Percentiles rank a stretch among this genome's conserved stretches.
Evolutionary conservation across 2,888 invertebrate species (phyloP).

Genomic region (Patella ulyssiponensis): DNA sequence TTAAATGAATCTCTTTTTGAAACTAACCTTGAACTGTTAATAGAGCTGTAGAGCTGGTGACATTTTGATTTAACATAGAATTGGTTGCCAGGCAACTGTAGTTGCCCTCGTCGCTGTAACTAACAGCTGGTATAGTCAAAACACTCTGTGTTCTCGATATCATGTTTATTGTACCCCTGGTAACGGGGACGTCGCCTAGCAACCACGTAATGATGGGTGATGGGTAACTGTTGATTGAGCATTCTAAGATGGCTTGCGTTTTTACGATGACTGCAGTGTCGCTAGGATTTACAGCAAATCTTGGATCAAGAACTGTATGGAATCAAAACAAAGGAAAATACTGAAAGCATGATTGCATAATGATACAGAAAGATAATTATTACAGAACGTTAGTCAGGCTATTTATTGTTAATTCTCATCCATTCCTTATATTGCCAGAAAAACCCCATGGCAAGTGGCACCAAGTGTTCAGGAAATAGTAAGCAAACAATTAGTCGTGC

Average conservation of each 20-base stretch:
- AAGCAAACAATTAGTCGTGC: no score
- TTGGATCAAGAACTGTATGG: not conserved
- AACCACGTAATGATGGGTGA: slow-evolving; percentile 7
- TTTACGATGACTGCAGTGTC: not conserved
- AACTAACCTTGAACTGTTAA: not conserved
- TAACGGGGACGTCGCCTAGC: slow-evolving; percentile 10
- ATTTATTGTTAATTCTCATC: no score
- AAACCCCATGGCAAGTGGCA: no score
- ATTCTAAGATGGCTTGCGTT: not conserved
- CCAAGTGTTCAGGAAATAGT: no score
- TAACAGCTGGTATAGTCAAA: not conserved
- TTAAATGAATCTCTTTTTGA: no score
- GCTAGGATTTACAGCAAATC: slow-evolving; percentile 1
- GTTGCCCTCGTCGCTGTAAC: not conserved
- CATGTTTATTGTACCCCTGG: not conserved
- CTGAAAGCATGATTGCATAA: no score
- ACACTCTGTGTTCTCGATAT: not conserved
- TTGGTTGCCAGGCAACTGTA: slow-evolving; percentile 20
- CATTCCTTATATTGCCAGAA: no score
- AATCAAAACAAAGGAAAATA: no score
- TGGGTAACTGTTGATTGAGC: slow-evolving; percentile 11
- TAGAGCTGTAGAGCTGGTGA: not conserved
- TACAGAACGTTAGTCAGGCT: no score
- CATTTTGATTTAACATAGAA: not conserved
- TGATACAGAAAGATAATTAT: no score